Conservation (phyloP, 1,140 invertebrate genomes). For the Pachyrhynchus sulphureomaculatus region DNA sequence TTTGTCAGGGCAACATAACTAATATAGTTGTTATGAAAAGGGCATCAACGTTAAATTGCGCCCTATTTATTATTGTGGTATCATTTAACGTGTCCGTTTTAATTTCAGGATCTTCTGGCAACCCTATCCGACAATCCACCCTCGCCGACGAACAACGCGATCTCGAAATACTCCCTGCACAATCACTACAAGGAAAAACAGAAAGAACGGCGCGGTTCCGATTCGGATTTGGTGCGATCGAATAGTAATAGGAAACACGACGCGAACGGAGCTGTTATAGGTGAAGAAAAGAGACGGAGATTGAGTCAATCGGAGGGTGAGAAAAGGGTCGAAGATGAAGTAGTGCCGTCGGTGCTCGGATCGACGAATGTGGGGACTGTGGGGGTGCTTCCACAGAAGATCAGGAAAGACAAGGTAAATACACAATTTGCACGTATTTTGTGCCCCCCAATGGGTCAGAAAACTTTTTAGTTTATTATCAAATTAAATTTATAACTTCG, state of each 20-base stretch:
- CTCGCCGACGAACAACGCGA: constrained; percentile 8
- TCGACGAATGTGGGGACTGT: constrained; percentile 67
- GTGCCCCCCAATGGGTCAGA: too few species aligned
- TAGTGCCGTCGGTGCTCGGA: constrained; percentile 55
- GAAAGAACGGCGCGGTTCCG: constrained; percentile 56
- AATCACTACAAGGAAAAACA: constrained; percentile 48
- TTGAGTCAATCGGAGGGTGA: constrained; percentile 50
- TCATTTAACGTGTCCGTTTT: too few species aligned
- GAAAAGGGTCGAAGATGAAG: constrained; percentile 36
- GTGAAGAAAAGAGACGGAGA: constrained; percentile 58
- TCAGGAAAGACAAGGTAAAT: constrained; percentile 45
- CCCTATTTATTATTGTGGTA: too few species aligned
- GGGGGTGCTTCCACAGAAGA: constrained; percentile 48
- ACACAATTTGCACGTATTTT: too few species aligned
- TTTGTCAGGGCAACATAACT: too few species aligned
- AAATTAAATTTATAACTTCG: too few species aligned
- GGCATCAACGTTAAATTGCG: too few species aligned
- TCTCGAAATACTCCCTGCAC: constrained; percentile 38
- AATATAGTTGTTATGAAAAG: too few species aligned
- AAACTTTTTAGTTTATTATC: too few species aligned
- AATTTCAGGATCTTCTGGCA: constrained; percentile 27
- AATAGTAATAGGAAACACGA: constrained; percentile 53
- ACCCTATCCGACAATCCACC: constrained; percentile 20
- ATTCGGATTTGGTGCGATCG: constrained; percentile 48
- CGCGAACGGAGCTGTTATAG: constrained; percentile 52